Conservation (phyloP, 2,888 invertebrate genomes). For the Helicoverpa assulta region DNA sequence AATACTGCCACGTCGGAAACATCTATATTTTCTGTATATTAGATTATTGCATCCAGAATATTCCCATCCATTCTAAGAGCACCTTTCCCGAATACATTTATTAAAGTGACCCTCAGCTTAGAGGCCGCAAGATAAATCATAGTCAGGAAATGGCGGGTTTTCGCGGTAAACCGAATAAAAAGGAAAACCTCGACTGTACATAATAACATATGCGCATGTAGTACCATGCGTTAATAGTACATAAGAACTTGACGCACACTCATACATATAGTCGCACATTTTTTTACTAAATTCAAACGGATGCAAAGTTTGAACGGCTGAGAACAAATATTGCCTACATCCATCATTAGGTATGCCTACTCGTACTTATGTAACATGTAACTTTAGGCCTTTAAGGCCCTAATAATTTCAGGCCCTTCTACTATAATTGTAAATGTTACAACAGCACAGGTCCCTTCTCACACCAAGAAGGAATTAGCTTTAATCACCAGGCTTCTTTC, state of each 20-base stretch:
- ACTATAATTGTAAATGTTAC: too few species aligned
- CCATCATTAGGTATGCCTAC: too few species aligned
- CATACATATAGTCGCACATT: too few species aligned
- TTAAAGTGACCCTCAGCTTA: slow-evolving; percentile 89
- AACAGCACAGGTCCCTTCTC: too few species aligned
- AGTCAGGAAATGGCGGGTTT: slow-evolving; percentile 85
- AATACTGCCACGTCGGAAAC: slow-evolving; percentile 62
- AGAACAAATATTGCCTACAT: too few species aligned
- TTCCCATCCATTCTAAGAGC: slow-evolving; percentile 82
- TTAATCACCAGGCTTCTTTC: too few species aligned
- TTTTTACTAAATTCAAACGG: too few species aligned
- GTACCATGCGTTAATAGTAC: neutral
- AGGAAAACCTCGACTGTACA: slow-evolving; percentile 74
- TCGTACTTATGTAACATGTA: neutral
- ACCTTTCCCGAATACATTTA: slow-evolving; percentile 88
- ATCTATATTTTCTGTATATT: slow-evolving; percentile 76
- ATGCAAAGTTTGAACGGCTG: too few species aligned
- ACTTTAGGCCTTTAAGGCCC: too few species aligned
- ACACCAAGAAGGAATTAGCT: too few species aligned
- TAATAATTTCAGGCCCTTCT: too few species aligned
- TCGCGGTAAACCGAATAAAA: slow-evolving; percentile 83
- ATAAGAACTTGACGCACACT: too few species aligned
- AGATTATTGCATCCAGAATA: slow-evolving; percentile 84
- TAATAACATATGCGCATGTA: slow-evolving; percentile 60
- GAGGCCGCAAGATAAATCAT: slow-evolving; percentile 88